phyloP scores from a whole-genome alignment of 2,888 invertebrate species.

The Leucoma salicis region DNA sequence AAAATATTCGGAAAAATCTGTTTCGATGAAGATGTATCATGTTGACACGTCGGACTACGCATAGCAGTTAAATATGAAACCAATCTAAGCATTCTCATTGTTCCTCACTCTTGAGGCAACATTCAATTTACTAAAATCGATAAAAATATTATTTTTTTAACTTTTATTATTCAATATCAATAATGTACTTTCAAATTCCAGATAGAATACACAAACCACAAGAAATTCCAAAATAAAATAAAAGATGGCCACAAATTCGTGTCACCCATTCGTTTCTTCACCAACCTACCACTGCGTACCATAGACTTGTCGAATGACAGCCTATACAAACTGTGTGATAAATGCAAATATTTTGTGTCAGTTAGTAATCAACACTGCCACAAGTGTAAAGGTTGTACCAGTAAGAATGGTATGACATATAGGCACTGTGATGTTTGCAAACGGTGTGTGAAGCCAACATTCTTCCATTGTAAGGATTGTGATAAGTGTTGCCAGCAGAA shows the following conservation, averaged over 20 bases:
- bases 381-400: constrained; percentile 68
- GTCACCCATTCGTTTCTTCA: constrained; percentile 94
- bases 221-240: constrained; percentile 84
- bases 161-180: too few species aligned
- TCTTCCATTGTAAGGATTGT: constrained; percentile 89
- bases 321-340: constrained; percentile 88
- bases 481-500: constrained; percentile 82
- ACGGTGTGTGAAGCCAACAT: constrained; percentile 92
- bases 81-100: too few species aligned
- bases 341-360: constrained; percentile 86
- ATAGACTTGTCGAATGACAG: constrained; percentile 76
- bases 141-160: too few species aligned
- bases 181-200: constrained; percentile 56
- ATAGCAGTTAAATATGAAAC: too few species aligned
- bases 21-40: too few species aligned
- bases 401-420: constrained; percentile 85
- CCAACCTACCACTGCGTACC: constrained; percentile 85
- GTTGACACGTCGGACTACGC: too few species aligned
- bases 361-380: constrained; percentile 61
- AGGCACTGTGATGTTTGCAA: constrained; percentile 89
- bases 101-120: too few species aligned
- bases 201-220: constrained; percentile 91
- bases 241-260: constrained; percentile 87
- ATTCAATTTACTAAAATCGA: too few species aligned
- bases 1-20: too few species aligned